Evolutionary conservation across 53 echinoderm and acorn worm species (phyloP).

Genomic region (Mesocentrotus franciscanus): DNA sequence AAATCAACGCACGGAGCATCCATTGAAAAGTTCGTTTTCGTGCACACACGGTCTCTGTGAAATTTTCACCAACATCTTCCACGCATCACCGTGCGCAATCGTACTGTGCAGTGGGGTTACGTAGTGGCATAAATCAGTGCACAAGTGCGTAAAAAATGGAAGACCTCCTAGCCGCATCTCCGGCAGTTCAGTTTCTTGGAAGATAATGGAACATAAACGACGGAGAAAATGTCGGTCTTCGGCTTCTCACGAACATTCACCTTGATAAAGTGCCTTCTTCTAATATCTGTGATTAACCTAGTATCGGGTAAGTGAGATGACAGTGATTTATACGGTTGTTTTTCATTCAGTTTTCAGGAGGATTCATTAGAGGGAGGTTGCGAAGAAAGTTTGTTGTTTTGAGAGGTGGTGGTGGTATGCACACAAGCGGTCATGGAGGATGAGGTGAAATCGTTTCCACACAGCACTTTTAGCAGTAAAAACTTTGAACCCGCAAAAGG

Average conservation of each 20-base stretch:
- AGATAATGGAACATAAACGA: constrained; percentile 63
- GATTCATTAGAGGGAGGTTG: not conserved
- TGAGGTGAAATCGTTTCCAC: not conserved
- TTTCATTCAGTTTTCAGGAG: not conserved
- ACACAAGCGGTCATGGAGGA: not conserved
- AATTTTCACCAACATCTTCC: not conserved
- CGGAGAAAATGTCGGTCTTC: constrained; percentile 33
- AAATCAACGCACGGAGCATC: not conserved
- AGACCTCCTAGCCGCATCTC: not conserved
- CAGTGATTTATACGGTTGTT: constrained; percentile 5
- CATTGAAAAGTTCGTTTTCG: not conserved
- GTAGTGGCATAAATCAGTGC: constrained; percentile 19
- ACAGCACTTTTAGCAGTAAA: too few relatives aligned
- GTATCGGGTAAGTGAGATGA: constrained; percentile 38
- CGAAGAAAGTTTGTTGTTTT: constrained; percentile 26
- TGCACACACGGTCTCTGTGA: not conserved
- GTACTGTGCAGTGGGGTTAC: not conserved
- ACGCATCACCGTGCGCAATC: not conserved
- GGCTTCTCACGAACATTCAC: not conserved
- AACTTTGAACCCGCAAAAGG: too few relatives aligned
- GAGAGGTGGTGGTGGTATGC: not conserved
- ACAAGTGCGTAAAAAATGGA: not conserved
- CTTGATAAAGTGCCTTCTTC: not conserved
- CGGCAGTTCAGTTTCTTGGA: constrained; percentile 15
- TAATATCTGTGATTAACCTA: constrained; percentile 35